Conservation (phyloP, 2,888 invertebrate species). For the Helleia helle region DNA sequence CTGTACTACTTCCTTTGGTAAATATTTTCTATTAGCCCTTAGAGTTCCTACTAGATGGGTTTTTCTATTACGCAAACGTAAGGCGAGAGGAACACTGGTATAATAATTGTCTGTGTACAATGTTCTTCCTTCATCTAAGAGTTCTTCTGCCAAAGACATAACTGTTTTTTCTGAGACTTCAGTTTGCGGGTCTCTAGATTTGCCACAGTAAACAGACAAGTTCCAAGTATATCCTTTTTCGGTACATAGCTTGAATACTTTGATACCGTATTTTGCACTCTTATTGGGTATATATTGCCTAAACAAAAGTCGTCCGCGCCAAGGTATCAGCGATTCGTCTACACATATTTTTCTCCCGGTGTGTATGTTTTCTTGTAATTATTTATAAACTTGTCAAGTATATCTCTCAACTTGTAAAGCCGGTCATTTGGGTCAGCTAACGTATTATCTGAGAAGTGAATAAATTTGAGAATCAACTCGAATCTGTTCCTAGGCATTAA, state of each 20-base stretch:
- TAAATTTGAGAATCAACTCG: slow-evolving; percentile 18
- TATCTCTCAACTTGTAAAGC: slow-evolving; percentile 15
- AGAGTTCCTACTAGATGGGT: too few species aligned
- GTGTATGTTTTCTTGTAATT: slow-evolving; percentile 13
- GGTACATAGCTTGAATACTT: too few species aligned
- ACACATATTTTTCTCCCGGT: neutral
- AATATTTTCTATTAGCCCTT: slow-evolving; percentile 22
- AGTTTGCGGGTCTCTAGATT: slow-evolving; percentile 15
- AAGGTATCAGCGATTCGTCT: neutral
- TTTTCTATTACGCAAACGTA: slow-evolving; percentile 15
- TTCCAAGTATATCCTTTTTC: slow-evolving; percentile 24
- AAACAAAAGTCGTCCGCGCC: slow-evolving; percentile 13
- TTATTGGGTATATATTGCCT: slow-evolving; percentile 17
- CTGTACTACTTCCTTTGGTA: slow-evolving; percentile 16
- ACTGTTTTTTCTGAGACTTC: slow-evolving; percentile 18
- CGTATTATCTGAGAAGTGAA: neutral
- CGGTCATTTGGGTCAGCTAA: slow-evolving; percentile 7
- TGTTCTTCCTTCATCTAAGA: slow-evolving; percentile 16
- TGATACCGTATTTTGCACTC: slow-evolving; percentile 18
- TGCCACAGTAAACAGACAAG: slow-evolving; percentile 21
- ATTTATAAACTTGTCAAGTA: slow-evolving; percentile 19
- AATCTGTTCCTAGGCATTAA: slow-evolving; percentile 18
- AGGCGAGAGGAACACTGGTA: slow-evolving; percentile 17
- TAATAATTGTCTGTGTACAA: slow-evolving; percentile 24
- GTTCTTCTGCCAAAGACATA: slow-evolving; percentile 15